Percentiles rank a stretch among this genome's conserved stretches.
phyloP scores from a whole-genome alignment of 2,888 invertebrate species.

The Conistra vaccinii region DNA sequence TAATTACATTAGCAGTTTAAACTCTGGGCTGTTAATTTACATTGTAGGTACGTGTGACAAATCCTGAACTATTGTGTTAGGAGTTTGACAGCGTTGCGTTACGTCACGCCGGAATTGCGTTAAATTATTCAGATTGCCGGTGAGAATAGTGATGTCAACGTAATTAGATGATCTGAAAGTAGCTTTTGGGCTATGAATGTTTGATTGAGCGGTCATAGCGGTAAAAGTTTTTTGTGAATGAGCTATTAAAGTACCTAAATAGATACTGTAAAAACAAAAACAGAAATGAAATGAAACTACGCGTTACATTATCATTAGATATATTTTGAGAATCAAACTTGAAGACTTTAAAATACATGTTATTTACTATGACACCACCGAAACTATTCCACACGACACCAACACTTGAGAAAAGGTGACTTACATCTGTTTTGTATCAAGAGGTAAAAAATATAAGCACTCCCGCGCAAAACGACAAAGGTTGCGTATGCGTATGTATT shows the following conservation, averaged over 20 bases:
- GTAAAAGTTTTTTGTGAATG: neutral
- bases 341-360: neutral
- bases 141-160: conserved; percentile 39
- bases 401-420: conserved; percentile 24
- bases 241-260: neutral
- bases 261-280: neutral
- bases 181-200: conserved; percentile 18
- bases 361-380: neutral
- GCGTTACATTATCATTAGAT: neutral
- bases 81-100: conserved; percentile 49
- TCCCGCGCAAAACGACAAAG: conserved; percentile 41
- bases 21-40: conserved; percentile 68
- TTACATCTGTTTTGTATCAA: conserved; percentile 54
- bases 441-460: conserved; percentile 46
- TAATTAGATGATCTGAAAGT: conserved; percentile 40
- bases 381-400: neutral
- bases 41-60: conserved; percentile 58
- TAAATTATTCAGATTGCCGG: conserved; percentile 60
- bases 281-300: neutral
- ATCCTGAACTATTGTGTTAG: conserved; percentile 62
- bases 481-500: conserved; percentile 13
- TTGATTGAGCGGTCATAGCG: neutral
- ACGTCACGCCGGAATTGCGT: conserved; percentile 49
- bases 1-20: conserved; percentile 74
- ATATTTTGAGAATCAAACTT: conserved; percentile 1